These are phyloP conservation scores for Vesta saturnalis DNA, from an alignment of 2,888 invertebrate genomes.

Conservation along the genomic window DNA sequence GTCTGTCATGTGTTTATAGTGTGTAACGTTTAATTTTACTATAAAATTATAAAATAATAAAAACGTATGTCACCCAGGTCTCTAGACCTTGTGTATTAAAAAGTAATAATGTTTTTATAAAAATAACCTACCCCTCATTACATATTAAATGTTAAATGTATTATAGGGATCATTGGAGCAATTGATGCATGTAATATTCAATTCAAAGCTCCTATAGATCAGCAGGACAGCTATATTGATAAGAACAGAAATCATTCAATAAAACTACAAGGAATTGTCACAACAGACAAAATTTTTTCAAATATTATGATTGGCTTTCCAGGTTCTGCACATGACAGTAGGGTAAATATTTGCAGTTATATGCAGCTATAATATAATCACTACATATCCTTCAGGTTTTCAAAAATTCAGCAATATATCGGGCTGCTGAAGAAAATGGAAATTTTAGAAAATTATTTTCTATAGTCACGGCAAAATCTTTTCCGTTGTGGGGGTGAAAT, in stretches of 20 bases:
- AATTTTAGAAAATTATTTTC: not conserved
- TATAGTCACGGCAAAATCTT: too few species aligned
- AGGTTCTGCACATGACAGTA: slow-evolving; percentile 2
- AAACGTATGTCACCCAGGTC: too few species aligned
- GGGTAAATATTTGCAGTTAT: not conserved
- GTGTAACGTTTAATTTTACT: too few species aligned
- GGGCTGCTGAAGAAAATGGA: not conserved
- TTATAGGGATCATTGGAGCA: not conserved
- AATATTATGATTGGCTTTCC: slow-evolving; percentile 1
- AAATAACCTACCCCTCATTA: too few species aligned
- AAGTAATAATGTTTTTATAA: too few species aligned
- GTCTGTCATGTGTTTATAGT: too few species aligned
- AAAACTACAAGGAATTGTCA: not conserved
- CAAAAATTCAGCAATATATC: slow-evolving; percentile 1
- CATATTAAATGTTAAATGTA: not conserved
- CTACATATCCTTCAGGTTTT: slow-evolving; percentile 9
- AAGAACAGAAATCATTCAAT: not conserved
- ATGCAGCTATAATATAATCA: not conserved
- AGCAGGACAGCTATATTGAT: slow-evolving; percentile 7
- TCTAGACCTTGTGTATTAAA: too few species aligned
- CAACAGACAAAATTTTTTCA: slow-evolving; percentile 5
- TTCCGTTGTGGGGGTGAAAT: not conserved
- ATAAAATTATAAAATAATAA: too few species aligned
- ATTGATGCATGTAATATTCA: not conserved
- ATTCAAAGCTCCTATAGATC: slow-evolving; percentile 2